These are phyloP conservation scores for Eupeodes luniger DNA, from an alignment of 2,888 invertebrate genomes.

Conservation along the genomic window DNA sequence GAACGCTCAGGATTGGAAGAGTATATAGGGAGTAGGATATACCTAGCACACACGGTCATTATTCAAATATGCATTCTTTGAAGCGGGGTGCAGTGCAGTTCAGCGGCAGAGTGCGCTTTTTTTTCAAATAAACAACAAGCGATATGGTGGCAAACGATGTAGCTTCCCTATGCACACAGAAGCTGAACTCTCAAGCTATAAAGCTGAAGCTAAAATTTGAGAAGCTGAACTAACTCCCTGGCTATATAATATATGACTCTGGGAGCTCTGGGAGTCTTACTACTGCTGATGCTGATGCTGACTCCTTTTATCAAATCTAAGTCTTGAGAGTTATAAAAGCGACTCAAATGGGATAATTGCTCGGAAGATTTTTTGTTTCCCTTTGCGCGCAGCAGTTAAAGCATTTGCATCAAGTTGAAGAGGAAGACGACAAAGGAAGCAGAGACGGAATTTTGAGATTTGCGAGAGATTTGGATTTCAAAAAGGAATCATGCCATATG, in stretches of 20 bases:
- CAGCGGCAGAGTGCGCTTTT: not conserved
- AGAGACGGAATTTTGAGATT: conserved; percentile 16
- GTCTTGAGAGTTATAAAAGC: conserved; percentile 60
- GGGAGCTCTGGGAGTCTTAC: not conserved
- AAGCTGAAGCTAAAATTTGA: not conserved
- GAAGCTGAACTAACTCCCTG: not conserved
- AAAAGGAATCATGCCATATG: conserved; percentile 74
- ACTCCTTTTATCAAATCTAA: conserved; percentile 66
- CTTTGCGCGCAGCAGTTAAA: conserved; percentile 1
- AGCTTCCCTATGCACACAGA: not conserved
- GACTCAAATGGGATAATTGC: conserved; percentile 75
- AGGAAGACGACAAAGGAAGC: conserved; percentile 24
- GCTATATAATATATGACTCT: not conserved
- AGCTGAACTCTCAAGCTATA: conserved; percentile 5
- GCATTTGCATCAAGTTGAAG: conserved; percentile 29
- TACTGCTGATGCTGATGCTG: not conserved
- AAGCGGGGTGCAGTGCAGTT: not conserved
- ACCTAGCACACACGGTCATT: conserved; percentile 57
- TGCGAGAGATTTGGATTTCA: conserved; percentile 63
- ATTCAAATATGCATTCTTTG: conserved; percentile 71
- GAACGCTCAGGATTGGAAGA: conserved; percentile 11
- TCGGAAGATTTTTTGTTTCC: conserved; percentile 43
- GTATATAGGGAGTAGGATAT: not conserved
- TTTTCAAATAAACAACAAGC: conserved; percentile 16
- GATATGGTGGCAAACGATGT: conserved; percentile 5